phyloP scores from a whole-genome alignment of 2,797 vertebrate species.

The Tiaroga cobitis region DNA sequence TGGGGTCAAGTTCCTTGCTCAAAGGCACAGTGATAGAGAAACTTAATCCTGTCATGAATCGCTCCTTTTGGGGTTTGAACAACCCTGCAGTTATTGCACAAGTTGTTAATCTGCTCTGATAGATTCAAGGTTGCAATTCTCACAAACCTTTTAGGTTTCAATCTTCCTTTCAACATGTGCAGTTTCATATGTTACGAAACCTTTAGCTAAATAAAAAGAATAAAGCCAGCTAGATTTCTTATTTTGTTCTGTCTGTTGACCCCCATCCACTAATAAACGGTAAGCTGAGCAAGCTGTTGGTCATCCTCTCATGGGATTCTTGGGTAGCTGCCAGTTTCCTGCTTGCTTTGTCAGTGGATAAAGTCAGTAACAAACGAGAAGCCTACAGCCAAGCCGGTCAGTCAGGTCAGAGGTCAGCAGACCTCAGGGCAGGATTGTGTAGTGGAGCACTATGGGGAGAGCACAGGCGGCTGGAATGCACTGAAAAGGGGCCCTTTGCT shows the following conservation, averaged over 20 bases:
- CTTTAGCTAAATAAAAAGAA: slow-evolving; percentile 58
- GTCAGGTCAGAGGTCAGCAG: slow-evolving; percentile 84
- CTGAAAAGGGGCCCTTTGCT: slow-evolving; percentile 71
- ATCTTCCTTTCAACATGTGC: slow-evolving; percentile 70
- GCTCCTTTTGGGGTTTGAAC: slow-evolving; percentile 23
- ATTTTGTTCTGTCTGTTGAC: slow-evolving; percentile 49
- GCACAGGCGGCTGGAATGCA: slow-evolving; percentile 72
- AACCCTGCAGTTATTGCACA: slow-evolving; percentile 65
- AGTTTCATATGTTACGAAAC: slow-evolving; percentile 72
- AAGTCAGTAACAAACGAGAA: slow-evolving; percentile 89
- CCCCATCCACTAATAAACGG: slow-evolving; percentile 81
- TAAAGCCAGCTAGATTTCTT: slow-evolving; percentile 68
- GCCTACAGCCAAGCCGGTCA: slow-evolving; percentile 85
- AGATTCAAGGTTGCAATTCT: slow-evolving; percentile 80
- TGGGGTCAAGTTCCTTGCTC: slow-evolving; percentile 30
- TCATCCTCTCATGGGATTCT: slow-evolving; percentile 86
- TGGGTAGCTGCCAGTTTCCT: slow-evolving; percentile 86
- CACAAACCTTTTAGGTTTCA: slow-evolving; percentile 77
- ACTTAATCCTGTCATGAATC: slow-evolving; percentile 37
- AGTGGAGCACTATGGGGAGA: slow-evolving; percentile 74
- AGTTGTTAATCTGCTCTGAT: slow-evolving; percentile 71
- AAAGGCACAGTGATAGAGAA: slow-evolving; percentile 31
- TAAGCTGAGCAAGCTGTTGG: slow-evolving; percentile 91
- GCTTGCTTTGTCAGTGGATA: slow-evolving; percentile 86
- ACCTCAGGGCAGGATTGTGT: slow-evolving; percentile 79